Evolutionary conservation across 2,888 invertebrate genomes (phyloP).

Genomic region (Ochropleura plecta): DNA sequence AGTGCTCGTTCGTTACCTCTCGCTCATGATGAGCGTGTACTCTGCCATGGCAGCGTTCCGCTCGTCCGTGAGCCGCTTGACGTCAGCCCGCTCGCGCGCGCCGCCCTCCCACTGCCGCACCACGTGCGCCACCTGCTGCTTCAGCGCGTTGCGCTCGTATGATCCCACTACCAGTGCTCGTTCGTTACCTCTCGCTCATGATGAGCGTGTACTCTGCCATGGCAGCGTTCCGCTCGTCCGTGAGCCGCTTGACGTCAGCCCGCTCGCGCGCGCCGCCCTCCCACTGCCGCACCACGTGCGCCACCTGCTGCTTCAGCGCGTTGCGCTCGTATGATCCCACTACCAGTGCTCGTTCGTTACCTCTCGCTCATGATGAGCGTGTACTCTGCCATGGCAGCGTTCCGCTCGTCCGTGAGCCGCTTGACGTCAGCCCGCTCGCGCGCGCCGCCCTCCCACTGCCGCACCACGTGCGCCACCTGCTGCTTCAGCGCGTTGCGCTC

Average conservation of each 20-base stretch:
- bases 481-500: conserved; percentile 97
- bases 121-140: conserved; percentile 96
- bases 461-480: conserved; percentile 95
- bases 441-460: conserved; percentile 95
- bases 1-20: conserved; percentile 80
- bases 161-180: no score
- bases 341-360: conserved; percentile 26
- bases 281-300: no score
- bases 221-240: no score
- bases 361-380: conserved; percentile 92
- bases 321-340: no score
- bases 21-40: conserved; percentile 93
- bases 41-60: conserved; percentile 97
- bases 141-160: conserved; percentile 94
- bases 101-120: conserved; percentile 95
- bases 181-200: no score
- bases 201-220: no score
- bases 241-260: no score
- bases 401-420: conserved; percentile 96
- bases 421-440: conserved; percentile 95
- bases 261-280: no score
- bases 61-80: conserved; percentile 96
- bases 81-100: conserved; percentile 94
- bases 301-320: no score
- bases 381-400: conserved; percentile 97